Conservation (phyloP, 2,113 vertebrate genomes). For the Brachyhypopomus gauderio region DNA sequence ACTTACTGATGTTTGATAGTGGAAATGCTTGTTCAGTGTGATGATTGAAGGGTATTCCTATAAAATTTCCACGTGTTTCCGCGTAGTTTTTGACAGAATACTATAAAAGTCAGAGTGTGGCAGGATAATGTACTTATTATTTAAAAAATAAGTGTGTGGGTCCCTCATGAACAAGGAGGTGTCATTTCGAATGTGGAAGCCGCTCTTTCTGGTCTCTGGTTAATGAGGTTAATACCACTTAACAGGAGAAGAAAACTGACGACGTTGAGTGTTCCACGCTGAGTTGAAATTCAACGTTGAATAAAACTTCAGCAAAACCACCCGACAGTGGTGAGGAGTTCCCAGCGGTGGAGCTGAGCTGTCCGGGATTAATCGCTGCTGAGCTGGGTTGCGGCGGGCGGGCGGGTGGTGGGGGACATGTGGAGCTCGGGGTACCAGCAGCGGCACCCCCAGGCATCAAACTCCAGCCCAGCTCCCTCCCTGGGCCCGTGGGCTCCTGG, state of each 20-base stretch:
- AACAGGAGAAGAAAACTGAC: neutral
- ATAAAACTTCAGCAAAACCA: neutral
- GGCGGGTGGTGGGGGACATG: slow-evolving; percentile 24
- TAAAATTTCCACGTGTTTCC: neutral
- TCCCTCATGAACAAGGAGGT: neutral
- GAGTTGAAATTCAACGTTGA: slow-evolving; percentile 25
- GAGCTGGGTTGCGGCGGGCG: neutral
- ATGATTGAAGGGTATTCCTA: neutral
- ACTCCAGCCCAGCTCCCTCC: neutral
- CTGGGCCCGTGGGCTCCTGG: slow-evolving; percentile 18
- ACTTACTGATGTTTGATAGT: neutral
- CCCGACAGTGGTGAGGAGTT: slow-evolving; percentile 1
- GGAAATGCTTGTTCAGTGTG: too few relatives aligned
- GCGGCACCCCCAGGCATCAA: slow-evolving; percentile 17
- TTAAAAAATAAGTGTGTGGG: too few relatives aligned
- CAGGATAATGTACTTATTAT: too few relatives aligned
- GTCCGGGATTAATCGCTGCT: slow-evolving; percentile 55
- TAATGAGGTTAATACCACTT: too few relatives aligned
- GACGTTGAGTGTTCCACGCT: slow-evolving; percentile 15
- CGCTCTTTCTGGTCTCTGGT: too few relatives aligned
- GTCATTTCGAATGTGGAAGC: neutral
- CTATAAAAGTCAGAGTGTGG: too few relatives aligned
- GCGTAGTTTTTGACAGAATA: too few relatives aligned
- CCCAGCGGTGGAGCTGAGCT: slow-evolving; percentile 40
- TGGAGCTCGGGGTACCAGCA: slow-evolving; percentile 41